Base-by-base conservation (phyloP, 2,888 invertebrate species). In the Drosophila tripunctata region DNA sequence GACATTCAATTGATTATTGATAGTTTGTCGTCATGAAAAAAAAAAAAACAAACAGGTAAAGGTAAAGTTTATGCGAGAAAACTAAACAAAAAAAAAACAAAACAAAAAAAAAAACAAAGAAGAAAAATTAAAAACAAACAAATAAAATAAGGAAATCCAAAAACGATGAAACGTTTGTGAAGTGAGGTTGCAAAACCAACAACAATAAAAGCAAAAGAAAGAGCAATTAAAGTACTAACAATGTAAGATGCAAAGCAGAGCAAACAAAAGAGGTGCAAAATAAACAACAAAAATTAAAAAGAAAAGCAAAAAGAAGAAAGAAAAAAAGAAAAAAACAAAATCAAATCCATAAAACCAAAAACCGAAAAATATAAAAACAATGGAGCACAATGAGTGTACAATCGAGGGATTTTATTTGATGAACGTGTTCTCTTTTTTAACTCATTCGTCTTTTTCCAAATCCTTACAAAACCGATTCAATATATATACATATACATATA, bases 351-450 rank as follows among this genome's bases (percentile, higher is more conserved):
- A 33, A 35, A 27, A 41, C 17, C n/a, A 27, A 10, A 33, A 12
- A 50, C 44, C 22, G 6, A 17, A 41, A 50, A 36, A 31, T 24
- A 40, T 27, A 47, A 22, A 54, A 45, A 44, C 21, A 63, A 55
- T 40, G 47, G 58, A 72, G 60, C 75, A 73, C 52, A 62, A 66
- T 45, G 30, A 48, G 61, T 56, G 57, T 65, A 65, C 60, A 67
- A 72, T 54, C 43, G 56, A 55, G 33, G 51, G 51, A 58, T 75
- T 58, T 47, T 45, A 48, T 56, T 56, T 41, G 15, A 66, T 38
- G 50, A 67, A 57, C 66, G 56, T 41, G 45, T 58, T 50, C 54
- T 65, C 55, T 52, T 27, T 67, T 57, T 45, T 56, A 35, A 44
- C 57, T 36, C 61, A 58, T 66, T 66, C 51, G 47, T 40, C 55